Conservation (phyloP, 2,797 vertebrate genomes). For the Urocyon cinereoargenteus region DNA sequence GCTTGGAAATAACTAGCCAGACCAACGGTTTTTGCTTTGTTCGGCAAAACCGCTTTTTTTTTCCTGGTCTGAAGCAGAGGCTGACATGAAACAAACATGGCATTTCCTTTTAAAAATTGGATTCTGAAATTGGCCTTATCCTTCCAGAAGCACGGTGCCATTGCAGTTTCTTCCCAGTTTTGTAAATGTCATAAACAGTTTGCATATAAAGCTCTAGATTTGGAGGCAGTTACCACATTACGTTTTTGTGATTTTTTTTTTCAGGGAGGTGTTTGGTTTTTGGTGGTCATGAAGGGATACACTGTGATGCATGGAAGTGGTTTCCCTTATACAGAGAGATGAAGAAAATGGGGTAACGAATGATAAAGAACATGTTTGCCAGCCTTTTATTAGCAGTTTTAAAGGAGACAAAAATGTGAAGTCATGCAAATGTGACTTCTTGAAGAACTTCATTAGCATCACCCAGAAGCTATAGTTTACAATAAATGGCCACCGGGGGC, state of each 20-base stretch:
- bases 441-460: conserved; percentile 44
- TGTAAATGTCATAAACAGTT: conserved; percentile 59
- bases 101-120: conserved; percentile 77
- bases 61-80: conserved; percentile 62
- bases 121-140: conserved; percentile 71
- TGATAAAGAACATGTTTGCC: not conserved
- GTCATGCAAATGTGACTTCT: conserved; percentile 54
- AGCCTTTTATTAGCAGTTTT: not conserved
- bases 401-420: conserved; percentile 29
- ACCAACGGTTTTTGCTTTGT: conserved; percentile 65
- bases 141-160: conserved; percentile 41
- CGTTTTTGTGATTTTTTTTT: not conserved
- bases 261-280: not conserved
- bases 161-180: conserved; percentile 28
- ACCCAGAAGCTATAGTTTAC: conserved; percentile 4
- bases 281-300: not conserved
- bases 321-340: not conserved
- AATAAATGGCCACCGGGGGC: not conserved
- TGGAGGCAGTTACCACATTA: conserved; percentile 31
- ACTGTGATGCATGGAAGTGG: not conserved
- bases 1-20: conserved; percentile 51
- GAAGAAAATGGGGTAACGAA: not conserved
- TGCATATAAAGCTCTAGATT: conserved; percentile 46
- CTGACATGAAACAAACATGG: conserved; percentile 76
- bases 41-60: not conserved